These are phyloP conservation scores for Blastomussa wellsi DNA, from an alignment of 92 coral and sea anemone genomes.

Conservation along the genomic window DNA sequence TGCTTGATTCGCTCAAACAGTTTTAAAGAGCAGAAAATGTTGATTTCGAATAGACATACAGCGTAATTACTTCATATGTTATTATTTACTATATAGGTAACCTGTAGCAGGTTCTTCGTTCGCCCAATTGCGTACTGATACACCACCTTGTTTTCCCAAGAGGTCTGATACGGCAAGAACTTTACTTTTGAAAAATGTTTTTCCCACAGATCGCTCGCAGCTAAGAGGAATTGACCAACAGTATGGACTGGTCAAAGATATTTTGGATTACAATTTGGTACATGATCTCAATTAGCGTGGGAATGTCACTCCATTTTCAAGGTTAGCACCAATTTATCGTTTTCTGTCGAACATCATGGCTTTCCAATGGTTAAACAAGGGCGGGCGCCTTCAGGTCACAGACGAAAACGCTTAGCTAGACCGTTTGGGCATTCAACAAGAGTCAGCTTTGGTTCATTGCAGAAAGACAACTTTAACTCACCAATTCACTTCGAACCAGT, in stretches of 20 bases:
- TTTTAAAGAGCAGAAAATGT: background rate
- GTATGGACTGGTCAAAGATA: slow-evolving; percentile 20
- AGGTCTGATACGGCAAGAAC: slow-evolving; percentile 8
- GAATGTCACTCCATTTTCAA: background rate
- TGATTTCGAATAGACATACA: background rate
- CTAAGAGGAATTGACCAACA: background rate
- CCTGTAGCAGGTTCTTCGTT: slow-evolving; percentile 38
- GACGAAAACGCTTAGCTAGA: slow-evolving; percentile 7
- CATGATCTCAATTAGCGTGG: slow-evolving; percentile 7
- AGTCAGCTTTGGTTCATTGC: slow-evolving; percentile 12
- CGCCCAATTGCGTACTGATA: slow-evolving; percentile 39
- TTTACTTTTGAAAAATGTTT: background rate
- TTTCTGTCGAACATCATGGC: background rate
- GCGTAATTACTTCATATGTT: slow-evolving; percentile 11
- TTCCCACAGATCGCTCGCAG: background rate
- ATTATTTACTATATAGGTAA: background rate
- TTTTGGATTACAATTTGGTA: slow-evolving; percentile 20
- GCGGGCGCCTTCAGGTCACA: slow-evolving; percentile 11
- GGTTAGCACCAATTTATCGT: slow-evolving; percentile 12
- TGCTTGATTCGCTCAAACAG: background rate
- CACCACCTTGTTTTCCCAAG: slow-evolving; percentile 38
- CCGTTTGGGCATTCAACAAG: slow-evolving; percentile 7
- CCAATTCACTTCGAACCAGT: background rate
- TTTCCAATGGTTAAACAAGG: slow-evolving; percentile 9
- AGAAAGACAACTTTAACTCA: background rate